Evolutionary conservation across 1,140 invertebrate genomes (phyloP).

Genomic region (Drosophila triauraria): DNA sequence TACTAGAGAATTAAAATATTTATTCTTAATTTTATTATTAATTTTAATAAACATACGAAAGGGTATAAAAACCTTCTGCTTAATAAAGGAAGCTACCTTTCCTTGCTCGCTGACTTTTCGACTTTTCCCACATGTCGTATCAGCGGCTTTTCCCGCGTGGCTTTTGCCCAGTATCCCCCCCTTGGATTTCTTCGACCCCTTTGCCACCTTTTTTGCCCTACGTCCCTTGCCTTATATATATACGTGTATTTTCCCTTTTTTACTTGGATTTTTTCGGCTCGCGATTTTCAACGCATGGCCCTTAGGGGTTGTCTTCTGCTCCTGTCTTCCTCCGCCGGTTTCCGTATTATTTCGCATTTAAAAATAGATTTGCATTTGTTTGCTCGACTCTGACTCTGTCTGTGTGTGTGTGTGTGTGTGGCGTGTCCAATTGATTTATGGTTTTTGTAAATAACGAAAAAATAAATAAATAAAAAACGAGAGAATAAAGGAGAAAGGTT

Average conservation of each 20-base stretch:
- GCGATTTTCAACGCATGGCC: slow-evolving; percentile 74
- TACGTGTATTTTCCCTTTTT: slow-evolving; percentile 29
- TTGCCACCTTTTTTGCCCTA: slow-evolving; percentile 20
- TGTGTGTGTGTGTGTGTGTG: slow-evolving; percentile 54
- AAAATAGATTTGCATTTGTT: slow-evolving; percentile 83
- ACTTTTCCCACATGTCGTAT: slow-evolving; percentile 83
- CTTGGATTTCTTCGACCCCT: slow-evolving; percentile 6
- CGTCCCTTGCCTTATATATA: slow-evolving; percentile 1
- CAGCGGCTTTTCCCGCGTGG: slow-evolving; percentile 75
- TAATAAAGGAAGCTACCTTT: not conserved
- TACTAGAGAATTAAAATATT: no score
- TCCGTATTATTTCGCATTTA: slow-evolving; percentile 82
- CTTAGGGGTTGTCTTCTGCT: slow-evolving; percentile 58
- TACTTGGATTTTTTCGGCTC: slow-evolving; percentile 45
- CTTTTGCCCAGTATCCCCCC: slow-evolving; percentile 36
- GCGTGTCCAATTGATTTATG: slow-evolving; percentile 84
- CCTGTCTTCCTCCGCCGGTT: slow-evolving; percentile 10
- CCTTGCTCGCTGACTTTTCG: slow-evolving; percentile 54
- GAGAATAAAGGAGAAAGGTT: slow-evolving; percentile 57
- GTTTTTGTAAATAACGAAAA: slow-evolving; percentile 80
- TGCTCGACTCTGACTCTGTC: slow-evolving; percentile 1
- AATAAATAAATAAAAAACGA: slow-evolving; percentile 38
- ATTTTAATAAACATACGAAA: not conserved
- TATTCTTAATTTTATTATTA: not conserved
- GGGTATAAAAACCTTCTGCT: not conserved